phyloP scores from a whole-genome alignment of 2,113 vertebrate genomes.

The Nicator chloris region DNA sequence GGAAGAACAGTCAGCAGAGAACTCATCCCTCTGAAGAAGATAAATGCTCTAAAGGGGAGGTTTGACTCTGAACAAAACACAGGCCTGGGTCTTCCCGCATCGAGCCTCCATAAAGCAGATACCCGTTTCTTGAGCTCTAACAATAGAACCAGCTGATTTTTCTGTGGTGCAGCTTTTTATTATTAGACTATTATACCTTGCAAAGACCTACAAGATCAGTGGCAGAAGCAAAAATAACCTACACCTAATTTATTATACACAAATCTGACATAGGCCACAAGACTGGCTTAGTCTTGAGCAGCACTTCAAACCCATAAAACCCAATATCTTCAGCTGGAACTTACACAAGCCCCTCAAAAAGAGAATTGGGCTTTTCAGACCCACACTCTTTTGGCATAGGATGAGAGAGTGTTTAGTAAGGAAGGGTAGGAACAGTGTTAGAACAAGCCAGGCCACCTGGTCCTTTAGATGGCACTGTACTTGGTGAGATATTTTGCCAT shows the following conservation, averaged over 20 bases:
- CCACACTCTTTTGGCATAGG: background rate
- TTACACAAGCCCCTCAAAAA: rapidly evolving
- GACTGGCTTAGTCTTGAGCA: background rate
- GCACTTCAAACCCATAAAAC: background rate
- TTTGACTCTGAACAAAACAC: background rate
- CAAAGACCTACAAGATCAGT: background rate
- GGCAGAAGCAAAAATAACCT: background rate
- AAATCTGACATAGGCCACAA: background rate
- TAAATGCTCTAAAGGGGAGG: background rate
- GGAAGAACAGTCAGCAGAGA: background rate
- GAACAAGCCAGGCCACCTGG: background rate
- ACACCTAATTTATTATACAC: background rate
- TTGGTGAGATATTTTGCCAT: background rate
- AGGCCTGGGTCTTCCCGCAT: background rate
- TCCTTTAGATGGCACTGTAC: background rate
- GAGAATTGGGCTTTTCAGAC: background rate
- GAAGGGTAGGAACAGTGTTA: background rate
- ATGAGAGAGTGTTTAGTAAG: background rate
- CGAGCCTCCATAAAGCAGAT: background rate
- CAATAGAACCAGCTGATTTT: background rate
- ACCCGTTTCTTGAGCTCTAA: background rate
- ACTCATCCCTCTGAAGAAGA: background rate
- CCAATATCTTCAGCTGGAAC: background rate
- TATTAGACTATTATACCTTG: background rate
- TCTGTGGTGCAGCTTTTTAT: background rate